phyloP scores from a whole-genome alignment of 1,140 invertebrate genomes.

The Micrasema longulum region DNA sequence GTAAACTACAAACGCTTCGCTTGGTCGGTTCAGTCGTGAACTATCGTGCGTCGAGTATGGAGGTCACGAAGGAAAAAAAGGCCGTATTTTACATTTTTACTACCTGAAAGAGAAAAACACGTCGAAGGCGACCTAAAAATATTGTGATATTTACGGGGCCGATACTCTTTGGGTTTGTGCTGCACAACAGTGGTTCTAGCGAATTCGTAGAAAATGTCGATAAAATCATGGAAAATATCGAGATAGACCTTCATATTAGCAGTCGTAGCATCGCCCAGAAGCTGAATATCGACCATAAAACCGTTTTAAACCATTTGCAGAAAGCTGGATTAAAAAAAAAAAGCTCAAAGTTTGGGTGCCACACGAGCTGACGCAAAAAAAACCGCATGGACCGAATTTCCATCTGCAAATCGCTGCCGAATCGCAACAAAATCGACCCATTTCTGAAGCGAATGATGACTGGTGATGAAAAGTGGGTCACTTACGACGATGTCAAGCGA shows the following conservation, averaged over 20 bases:
- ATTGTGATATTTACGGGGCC: no score
- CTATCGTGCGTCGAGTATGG: conserved; percentile 18
- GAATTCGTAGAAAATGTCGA: conserved; percentile 25
- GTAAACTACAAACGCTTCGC: conserved; percentile 12
- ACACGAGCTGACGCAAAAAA: conserved; percentile 5
- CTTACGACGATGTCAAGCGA: conserved; percentile 18
- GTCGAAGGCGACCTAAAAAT: no score
- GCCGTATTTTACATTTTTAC: no score
- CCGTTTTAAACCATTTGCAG: no score
- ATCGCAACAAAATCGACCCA: conserved; percentile 20
- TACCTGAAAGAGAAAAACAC: no score
- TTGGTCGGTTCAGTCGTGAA: conserved; percentile 20
- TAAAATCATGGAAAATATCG: conserved; percentile 26
- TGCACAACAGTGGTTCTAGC: no score
- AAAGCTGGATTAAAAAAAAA: neutral
- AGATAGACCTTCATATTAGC: conserved; percentile 14
- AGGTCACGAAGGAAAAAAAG: no score
- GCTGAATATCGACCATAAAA: conserved; percentile 11
- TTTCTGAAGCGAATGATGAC: conserved; percentile 12
- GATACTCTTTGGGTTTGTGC: no score
- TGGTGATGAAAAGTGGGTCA: conserved; percentile 23
- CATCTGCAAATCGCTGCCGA: conserved; percentile 17
- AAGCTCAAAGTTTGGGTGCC: neutral
- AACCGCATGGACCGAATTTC: conserved; percentile 17
- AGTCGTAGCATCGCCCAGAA: conserved; percentile 11